Evolutionary conservation across 2,797 vertebrate species (phyloP), one percentile per base, ranked within the genome.

Genomic region (Microctenopoma stevenorrisi): DNA sequence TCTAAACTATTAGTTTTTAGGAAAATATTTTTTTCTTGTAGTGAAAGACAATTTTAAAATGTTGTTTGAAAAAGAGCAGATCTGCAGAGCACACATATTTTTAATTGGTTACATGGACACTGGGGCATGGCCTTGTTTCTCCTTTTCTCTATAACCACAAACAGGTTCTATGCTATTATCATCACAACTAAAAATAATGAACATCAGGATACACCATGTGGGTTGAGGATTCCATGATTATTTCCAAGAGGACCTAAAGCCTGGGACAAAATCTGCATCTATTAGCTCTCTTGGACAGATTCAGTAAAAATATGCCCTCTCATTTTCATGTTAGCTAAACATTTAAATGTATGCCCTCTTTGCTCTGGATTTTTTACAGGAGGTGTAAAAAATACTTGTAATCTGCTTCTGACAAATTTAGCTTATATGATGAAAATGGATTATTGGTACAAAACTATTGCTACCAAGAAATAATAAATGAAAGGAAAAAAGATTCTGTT

Each of bases 401-500:
- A 56, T 61, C 25, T 59, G 8, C 16, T 68, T 57, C 11, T 54
- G 61, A 57, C 74, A 81, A 44, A 78, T 68, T 56, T 46, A 25
- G 22, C 26, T 68, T 62, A 63, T 52, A 50, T 37, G 67, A 75
- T 35, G 46, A 71, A 75, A 75, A 76, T 67, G 0, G 65, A 76
- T 68, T 59, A 64, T 25, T 77, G 64, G 37, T 25, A 16, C n/a
- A 64, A 18, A 55, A 69, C 55, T 64, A 77, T 49, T 55, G 57
- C 68, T 74, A 47, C 60, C 4, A 22, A 51, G 64, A 38, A 73
- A 61, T 79, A 69, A 73, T 73, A 74, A 73, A 76, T 75, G 30
- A 66, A 69, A 53, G 74, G 74, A 44, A 35, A 60, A 87, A 82
- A 82, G 81, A 76, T 81, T 86, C 35, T 85, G 58, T 63, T 88